Evolutionary conservation across 2,888 invertebrate genomes (phyloP), one percentile per base, ranked within the genome.

Genomic region (Lapara coniferarum): DNA sequence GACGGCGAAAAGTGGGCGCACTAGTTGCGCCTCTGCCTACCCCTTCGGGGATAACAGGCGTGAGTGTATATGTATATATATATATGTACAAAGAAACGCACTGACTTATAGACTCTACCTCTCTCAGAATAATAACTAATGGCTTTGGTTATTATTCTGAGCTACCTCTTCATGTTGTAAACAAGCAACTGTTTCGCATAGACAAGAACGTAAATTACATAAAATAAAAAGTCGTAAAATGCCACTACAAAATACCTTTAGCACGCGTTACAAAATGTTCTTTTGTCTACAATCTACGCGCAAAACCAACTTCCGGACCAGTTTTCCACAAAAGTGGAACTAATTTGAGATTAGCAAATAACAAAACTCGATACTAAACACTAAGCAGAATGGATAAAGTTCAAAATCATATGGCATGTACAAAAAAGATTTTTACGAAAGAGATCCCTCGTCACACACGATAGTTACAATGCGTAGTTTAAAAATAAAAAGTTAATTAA

Each of bases 241-340:
- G 5, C 30, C 14, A 3, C 25, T 25, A 25, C 12, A 4, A 63
- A 63, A 63, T 63, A 63, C 49, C 49, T 19, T 49, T 16, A 46
- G 46, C 49, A 63, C 49, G 63, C 63, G 49, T 46, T 63, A 63
- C 63, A 63, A 63, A 63, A 63, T 49, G 63, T 46, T 63, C 49
- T 49, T 63, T 63, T 63, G 63, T 63, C 49, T 63, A 46, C 59
- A 58, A 16, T 53, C n/a, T 16, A 53, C 55, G 55, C 7, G 53
- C 19, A 56, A 77, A 78, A 73, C 69, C 49, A 78, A 83, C 86
- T 85, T 89, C 90, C 87, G 86, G 80, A 87, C 89, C 74, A 87
- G 76, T 84, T 89, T 76, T 75, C 73, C 77, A 77, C 83, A 81
- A 82, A 85, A 84, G 85, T 89, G 87, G 84, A 89, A 90, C 89